Conservation (phyloP, 2,113 vertebrate species). For the Burhinus bistriatus region DNA sequence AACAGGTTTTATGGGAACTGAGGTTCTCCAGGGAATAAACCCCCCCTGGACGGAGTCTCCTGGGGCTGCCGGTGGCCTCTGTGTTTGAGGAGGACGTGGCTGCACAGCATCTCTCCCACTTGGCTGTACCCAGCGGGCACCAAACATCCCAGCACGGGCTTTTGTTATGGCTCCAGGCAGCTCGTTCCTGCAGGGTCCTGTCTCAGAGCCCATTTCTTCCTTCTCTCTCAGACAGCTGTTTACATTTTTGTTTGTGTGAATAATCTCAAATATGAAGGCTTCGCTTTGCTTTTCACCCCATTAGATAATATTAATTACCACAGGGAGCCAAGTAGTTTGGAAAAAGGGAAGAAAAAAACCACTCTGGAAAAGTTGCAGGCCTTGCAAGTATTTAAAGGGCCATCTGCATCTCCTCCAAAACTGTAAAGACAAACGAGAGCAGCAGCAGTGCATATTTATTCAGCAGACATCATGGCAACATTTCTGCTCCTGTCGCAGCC, state of each 20-base stretch:
- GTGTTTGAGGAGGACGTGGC: not conserved
- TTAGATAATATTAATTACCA: constrained; percentile 57
- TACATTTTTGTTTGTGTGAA: constrained; percentile 58
- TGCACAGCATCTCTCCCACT: not conserved
- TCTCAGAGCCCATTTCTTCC: not conserved
- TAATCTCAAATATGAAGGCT: constrained; percentile 55
- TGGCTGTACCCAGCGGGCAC: not conserved
- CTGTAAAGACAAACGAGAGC: not conserved
- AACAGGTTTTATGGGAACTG: rapidly evolving
- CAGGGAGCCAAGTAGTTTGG: constrained; percentile 10
- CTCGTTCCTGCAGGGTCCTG: not conserved
- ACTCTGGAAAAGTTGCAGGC: constrained; percentile 29
- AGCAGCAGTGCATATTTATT: constrained; percentile 25
- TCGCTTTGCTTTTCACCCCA: constrained; percentile 22
- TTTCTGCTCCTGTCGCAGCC: not conserved
- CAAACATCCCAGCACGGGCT: not conserved
- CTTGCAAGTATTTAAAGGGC: constrained; percentile 45
- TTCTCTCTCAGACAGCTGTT: constrained; percentile 28
- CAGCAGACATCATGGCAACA: constrained; percentile 22
- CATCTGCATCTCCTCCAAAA: constrained; percentile 51
- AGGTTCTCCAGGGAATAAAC: not conserved
- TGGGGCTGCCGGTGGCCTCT: not conserved
- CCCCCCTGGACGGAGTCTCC: too few relatives aligned
- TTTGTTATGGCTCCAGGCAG: not conserved
- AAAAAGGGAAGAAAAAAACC: not conserved